phyloP scores from a whole-genome alignment of 2,888 invertebrate genomes.

The Eupithecia inturbata region DNA sequence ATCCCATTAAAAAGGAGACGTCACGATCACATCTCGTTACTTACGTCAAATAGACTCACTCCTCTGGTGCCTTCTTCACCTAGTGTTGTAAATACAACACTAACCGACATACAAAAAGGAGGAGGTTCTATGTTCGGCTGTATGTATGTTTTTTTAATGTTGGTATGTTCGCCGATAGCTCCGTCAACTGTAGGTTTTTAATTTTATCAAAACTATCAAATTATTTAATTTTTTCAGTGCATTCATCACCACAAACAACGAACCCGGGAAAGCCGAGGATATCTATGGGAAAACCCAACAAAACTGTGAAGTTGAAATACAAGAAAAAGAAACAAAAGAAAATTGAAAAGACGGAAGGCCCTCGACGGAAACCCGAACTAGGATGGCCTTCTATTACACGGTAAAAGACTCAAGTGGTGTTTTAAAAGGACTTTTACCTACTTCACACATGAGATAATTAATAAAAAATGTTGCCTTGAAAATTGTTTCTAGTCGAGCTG shows the following conservation, averaged over 20 bases:
- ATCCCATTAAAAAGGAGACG: too few relatives aligned
- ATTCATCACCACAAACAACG: not conserved
- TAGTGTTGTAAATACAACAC: too few relatives aligned
- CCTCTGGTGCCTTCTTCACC: too few relatives aligned
- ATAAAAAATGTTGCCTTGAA: not conserved
- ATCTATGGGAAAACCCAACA: not conserved
- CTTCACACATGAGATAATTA: not conserved
- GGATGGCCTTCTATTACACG: not conserved
- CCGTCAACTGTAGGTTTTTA: too few relatives aligned
- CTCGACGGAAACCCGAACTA: not conserved
- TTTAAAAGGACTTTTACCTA: not conserved
- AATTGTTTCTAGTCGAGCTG: too few relatives aligned
- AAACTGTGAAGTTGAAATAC: not conserved
- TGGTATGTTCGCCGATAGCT: too few relatives aligned
- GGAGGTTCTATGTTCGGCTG: too few relatives aligned
- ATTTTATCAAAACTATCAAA: not conserved
- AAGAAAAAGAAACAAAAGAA: not conserved
- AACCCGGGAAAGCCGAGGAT: not conserved
- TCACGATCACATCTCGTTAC: too few relatives aligned
- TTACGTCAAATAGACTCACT: too few relatives aligned
- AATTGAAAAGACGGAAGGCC: not conserved
- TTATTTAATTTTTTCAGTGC: not conserved
- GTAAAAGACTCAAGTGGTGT: not conserved
- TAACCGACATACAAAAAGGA: too few relatives aligned
- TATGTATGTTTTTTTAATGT: too few relatives aligned